Evolutionary conservation across 1,140 invertebrate species (phyloP).

Genomic region (Lepidurus apus): DNA sequence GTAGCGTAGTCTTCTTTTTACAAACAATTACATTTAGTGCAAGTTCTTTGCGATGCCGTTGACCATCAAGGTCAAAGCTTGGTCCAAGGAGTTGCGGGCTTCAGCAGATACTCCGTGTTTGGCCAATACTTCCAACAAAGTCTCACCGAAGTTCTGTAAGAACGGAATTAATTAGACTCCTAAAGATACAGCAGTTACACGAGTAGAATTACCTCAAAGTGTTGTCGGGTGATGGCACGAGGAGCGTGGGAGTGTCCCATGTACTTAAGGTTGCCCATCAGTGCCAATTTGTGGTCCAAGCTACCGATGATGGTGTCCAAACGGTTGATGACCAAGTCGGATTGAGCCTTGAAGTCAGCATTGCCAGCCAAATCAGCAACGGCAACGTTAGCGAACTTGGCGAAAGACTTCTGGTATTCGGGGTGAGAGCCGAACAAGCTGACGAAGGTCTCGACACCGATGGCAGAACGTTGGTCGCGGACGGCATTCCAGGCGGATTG

Average conservation of each 20-base stretch:
- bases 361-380: not conserved
- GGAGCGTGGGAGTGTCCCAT: too few relatives aligned
- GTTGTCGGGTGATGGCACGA: too few relatives aligned
- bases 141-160: not conserved
- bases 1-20: too few relatives aligned
- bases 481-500: too few relatives aligned
- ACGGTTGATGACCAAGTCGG: not conserved
- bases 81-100: not conserved
- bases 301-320: not conserved
- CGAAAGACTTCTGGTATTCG: not conserved
- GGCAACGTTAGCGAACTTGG: slow-evolving; percentile 16
- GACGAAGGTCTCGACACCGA: too few relatives aligned
- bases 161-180: too few relatives aligned
- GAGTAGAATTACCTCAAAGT: too few relatives aligned
- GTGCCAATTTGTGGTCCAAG: slow-evolving; percentile 1
- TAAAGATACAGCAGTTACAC: too few relatives aligned
- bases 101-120: slow-evolving; percentile 26
- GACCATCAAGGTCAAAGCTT: slow-evolving; percentile 15
- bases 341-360: not conserved
- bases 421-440: too few relatives aligned
- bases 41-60: slow-evolving; percentile 1
- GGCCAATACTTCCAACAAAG: slow-evolving; percentile 43
- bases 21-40: too few relatives aligned
- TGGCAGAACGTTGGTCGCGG: too few relatives aligned
- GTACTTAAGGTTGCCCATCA: not conserved